Evolutionary conservation across 2,888 invertebrate genomes (phyloP).

Genomic region (Tillus elongatus): DNA sequence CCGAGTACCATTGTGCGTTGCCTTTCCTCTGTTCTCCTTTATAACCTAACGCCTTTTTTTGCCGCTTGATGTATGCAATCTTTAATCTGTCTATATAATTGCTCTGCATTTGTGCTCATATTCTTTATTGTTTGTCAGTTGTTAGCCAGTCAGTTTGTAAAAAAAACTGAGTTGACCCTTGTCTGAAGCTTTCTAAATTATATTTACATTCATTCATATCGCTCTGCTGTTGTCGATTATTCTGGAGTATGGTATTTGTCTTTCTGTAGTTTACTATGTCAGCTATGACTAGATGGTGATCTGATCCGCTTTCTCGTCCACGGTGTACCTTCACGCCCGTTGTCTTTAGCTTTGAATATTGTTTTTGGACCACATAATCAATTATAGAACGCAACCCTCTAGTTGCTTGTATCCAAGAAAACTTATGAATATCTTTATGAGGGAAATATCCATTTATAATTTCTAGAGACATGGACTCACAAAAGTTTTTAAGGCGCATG

Average conservation of each 20-base stretch:
- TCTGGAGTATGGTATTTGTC: background rate
- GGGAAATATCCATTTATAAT: no score
- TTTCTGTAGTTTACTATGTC: constrained; percentile 3
- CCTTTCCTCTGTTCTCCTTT: background rate
- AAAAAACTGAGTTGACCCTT: constrained; percentile 3
- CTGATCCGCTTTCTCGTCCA: background rate
- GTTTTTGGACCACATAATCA: constrained; percentile 1
- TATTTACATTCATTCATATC: constrained; percentile 1
- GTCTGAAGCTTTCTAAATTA: background rate
- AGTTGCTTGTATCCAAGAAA: no score
- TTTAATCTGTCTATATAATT: constrained; percentile 1
- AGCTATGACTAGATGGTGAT: constrained; percentile 2
- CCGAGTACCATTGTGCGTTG: constrained; percentile 8
- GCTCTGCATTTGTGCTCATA: constrained; percentile 4
- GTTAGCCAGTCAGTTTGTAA: background rate
- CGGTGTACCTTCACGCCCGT: constrained; percentile 3
- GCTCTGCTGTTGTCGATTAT: constrained; percentile 3
- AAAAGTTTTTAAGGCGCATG: no score
- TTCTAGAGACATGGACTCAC: no score
- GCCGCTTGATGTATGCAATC: constrained; percentile 10
- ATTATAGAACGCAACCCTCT: constrained; percentile 4
- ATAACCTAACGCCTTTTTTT: constrained; percentile 9
- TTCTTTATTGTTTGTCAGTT: background rate
- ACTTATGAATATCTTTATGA: no score
- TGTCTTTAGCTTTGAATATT: constrained; percentile 3